Percentiles rank a stretch among this genome's conserved stretches.
Evolutionary conservation across 2,888 invertebrate genomes (phyloP).

Genomic region (Brachypterus glaber): DNA sequence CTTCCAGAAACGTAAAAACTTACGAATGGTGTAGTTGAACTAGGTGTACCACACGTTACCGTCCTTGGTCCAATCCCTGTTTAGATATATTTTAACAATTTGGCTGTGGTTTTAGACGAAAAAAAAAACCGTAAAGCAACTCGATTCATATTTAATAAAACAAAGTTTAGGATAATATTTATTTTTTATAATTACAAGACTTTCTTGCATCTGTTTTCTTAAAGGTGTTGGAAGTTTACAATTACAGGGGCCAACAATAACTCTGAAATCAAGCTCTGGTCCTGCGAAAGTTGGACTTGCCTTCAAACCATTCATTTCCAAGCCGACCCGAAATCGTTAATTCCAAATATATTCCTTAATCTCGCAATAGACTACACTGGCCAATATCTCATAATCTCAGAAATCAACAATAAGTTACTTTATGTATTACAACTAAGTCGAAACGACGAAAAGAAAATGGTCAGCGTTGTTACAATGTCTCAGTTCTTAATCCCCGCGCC

Average conservation of each 20-base stretch:
- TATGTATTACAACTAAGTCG: slow-evolving; percentile 70
- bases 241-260: slow-evolving; percentile 87
- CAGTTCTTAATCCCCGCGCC: slow-evolving; percentile 83
- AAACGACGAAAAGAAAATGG: slow-evolving; percentile 50
- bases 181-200: too few relatives aligned
- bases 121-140: too few relatives aligned
- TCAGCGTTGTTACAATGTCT: slow-evolving; percentile 64
- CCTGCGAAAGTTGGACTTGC: slow-evolving; percentile 90
- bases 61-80: too few relatives aligned
- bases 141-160: too few relatives aligned
- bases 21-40: too few relatives aligned
- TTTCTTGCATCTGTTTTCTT: too few relatives aligned
- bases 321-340: slow-evolving; percentile 40
- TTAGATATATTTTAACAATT: too few relatives aligned
- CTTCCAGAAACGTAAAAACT: too few relatives aligned
- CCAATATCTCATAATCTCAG: slow-evolving; percentile 77
- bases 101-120: too few relatives aligned
- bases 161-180: too few relatives aligned
- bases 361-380: slow-evolving; percentile 78
- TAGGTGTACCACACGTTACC: too few relatives aligned
- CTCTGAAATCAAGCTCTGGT: slow-evolving; percentile 86
- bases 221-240: slow-evolving; percentile 90
- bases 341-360: slow-evolving; percentile 50
- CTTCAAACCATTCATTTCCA: slow-evolving; percentile 75
- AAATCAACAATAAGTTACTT: slow-evolving; percentile 61